These are phyloP conservation scores for Ips nitidus DNA, from an alignment of 1,140 invertebrate genomes.

Conservation along the genomic window DNA sequence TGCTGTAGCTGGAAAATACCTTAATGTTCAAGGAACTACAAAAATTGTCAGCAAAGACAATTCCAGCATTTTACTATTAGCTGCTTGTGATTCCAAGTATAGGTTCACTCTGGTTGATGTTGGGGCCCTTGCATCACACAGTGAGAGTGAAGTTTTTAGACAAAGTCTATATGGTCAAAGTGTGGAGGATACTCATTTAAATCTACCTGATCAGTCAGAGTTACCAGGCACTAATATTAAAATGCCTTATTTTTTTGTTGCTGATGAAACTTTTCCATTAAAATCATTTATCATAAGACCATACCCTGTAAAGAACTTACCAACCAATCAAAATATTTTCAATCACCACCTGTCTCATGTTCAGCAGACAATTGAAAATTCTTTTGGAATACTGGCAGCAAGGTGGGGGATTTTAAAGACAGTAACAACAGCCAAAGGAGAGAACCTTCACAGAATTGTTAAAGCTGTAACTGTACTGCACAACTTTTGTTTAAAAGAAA, in stretches of 20 bases:
- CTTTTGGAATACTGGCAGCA: conserved; percentile 1
- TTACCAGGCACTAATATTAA: background rate
- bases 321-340: background rate
- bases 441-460: background rate
- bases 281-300: background rate
- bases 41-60: background rate
- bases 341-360: background rate
- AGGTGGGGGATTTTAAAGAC: background rate
- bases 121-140: too few relatives aligned
- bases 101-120: too few relatives aligned
- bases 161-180: too few relatives aligned
- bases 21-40: background rate
- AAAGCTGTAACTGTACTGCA: conserved; percentile 2
- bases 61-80: background rate
- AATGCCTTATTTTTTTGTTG: background rate
- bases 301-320: background rate
- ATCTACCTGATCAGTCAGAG: background rate
- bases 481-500: background rate
- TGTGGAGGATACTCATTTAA: background rate
- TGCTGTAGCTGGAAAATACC: background rate
- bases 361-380: conserved; percentile 8
- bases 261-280: conserved; percentile 2
- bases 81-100: too few relatives aligned
- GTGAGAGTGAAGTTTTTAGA: too few relatives aligned
- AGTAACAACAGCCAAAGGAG: background rate